Base-by-base conservation (phyloP, 2,888 invertebrate genomes). In the Campaea margaritaria region DNA sequence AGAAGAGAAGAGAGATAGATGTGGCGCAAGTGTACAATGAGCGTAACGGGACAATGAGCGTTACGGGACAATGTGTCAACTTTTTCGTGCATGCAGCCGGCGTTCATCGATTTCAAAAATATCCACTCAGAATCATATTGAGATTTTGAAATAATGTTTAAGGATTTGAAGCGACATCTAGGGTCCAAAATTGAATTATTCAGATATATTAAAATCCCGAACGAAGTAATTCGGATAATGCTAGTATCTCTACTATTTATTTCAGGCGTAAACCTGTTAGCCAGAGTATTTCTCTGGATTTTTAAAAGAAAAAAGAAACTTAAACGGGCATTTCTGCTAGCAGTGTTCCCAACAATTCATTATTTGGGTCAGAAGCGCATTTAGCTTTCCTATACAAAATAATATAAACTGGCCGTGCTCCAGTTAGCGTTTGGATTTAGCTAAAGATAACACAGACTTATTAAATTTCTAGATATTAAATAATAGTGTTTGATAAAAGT, bases 271-370 rank as follows among this genome's bases (percentile, higher is more conserved):
- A 70, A 61, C 66, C 68, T 72, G 69, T 66, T 70, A 69, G 71
- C 73, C 61, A 59, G 50, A 54, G 64, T 68, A 69, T 71, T 68
- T 65, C 46, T 48, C 62, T 66, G 55, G 65, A 73, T 60, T 76
- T 79, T n/a, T 79, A 72, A 72, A 72, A 69, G 65, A 70, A 58
- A 74, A 68, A 59, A 60, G 72, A 67, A 65, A 71, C 68, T 72
- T 78, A 74, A 75, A 76, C 69, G 70, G 65, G 74, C 67, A 75
- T 79, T 77, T 75, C 74, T 70, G 65, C 62, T 75, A 70, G 65
- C 62, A 55, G 65, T 62, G 69, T 68, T 73, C 64, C 62, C 62
- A 60, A 64, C 67, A 61, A 70, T 76, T 67, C 66, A 67, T 74
- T 73, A 74, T 74, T 72, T 72, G 63, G 67, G 66, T 69, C 68